Evolutionary conservation across 1,140 invertebrate genomes (phyloP), one percentile per base, ranked within the genome.

Genomic region (Drosophila pseudoobscura): DNA sequence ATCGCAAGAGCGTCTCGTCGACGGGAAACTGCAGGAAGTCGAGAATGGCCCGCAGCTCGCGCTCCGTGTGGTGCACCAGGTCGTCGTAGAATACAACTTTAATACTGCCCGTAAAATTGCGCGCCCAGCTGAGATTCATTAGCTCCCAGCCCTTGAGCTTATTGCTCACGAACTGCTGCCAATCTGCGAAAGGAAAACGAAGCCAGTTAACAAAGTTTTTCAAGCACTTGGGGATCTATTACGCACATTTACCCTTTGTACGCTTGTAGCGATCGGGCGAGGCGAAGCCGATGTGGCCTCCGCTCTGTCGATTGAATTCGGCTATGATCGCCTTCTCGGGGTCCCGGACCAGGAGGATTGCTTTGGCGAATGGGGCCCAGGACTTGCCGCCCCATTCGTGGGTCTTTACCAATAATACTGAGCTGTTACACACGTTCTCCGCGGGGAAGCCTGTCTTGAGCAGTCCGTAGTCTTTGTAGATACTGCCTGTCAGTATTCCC

Each of bases 351-450:
- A 96, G 88, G 15, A 96, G 90, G 45, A 96, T 93, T 2, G 95
- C 95, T 64, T 94, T 94, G 41, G 93, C 91, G 89, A 95, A 96
- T 15, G 92, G 93, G 20, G 92, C 87, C 54, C 94, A 90, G 0
- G 94, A 94, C 22, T 91, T 78, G 9, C 92, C 89, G 13, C 95
- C 95, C 91, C 93, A 95, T 85, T 96, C 95, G 91, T 97, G 96
- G 1, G 96, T 97, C 92, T 97, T 97, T 11, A 97, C 95, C 24
- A 96, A 93, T 29, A 96, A 90, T 11, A 95, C 96, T n/a, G 95
- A 95, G 15, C 94, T 94, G 92, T 96, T 96, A 15, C 93, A 92
- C 2, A 96, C 92, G 78, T 94, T 95, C 90, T 97, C 96, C 2
- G 94, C 96, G 8, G 95, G 95, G 84, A 97, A 96, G 8, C 96